phyloP scores from a whole-genome alignment of 92 coral and sea anemone genomes.

The Actinernus sp. region DNA sequence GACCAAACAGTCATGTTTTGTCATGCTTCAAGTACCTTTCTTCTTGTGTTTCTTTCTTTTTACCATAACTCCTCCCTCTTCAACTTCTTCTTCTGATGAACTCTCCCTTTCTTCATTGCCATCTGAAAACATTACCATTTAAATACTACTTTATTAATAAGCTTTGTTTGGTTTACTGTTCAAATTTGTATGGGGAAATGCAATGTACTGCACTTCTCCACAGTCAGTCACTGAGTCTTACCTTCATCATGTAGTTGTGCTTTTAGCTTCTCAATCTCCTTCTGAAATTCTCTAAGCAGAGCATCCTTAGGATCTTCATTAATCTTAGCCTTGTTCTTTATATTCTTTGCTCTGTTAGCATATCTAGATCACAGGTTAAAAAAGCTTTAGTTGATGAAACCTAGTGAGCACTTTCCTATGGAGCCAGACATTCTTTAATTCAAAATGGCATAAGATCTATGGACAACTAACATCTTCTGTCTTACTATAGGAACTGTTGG shows the following conservation, averaged over 20 bases:
- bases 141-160: no score
- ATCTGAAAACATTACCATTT: constrained; percentile 14
- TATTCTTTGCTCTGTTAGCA: constrained; percentile 98
- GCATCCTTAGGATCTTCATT: constrained; percentile 99
- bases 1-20: no score
- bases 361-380: constrained; percentile 65
- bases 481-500: no score
- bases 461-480: no score
- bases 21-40: no score
- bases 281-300: constrained; percentile 94
- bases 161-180: no score
- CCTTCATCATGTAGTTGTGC: constrained; percentile 88
- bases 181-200: no score
- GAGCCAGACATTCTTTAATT: no score
- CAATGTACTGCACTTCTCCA: no score
- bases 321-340: constrained; percentile 97
- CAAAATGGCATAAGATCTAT: no score
- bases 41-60: constrained; percentile 81
- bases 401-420: no score
- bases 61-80: constrained; percentile 86
- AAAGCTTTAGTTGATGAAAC: background rate
- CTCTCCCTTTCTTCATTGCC: constrained; percentile 80
- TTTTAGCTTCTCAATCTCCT: constrained; percentile 95
- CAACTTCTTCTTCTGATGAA: constrained; percentile 93
- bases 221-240: no score